phyloP scores from a whole-genome alignment of 2,888 invertebrate species.

The Argyresthia albistria region DNA sequence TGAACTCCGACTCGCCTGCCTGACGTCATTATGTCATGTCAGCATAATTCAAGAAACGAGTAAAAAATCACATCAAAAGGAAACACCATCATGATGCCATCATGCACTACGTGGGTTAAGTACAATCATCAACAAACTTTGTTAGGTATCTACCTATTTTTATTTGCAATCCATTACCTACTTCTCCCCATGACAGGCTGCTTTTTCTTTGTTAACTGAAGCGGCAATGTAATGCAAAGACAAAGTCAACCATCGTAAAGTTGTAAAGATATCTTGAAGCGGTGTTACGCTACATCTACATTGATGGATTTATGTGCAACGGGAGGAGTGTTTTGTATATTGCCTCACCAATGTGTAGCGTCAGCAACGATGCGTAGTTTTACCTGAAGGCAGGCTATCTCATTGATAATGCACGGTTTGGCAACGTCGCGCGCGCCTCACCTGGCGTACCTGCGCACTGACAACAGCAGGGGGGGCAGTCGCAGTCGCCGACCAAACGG shows the following conservation, averaged over 20 bases:
- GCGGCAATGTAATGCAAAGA: slow-evolving; percentile 4
- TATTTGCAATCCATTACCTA: not conserved
- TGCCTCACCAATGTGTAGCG: slow-evolving; percentile 28
- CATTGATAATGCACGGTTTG: slow-evolving; percentile 67
- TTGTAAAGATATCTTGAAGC: not conserved
- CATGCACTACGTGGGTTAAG: too few relatives aligned
- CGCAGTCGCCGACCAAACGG: slow-evolving; percentile 32
- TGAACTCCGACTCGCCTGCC: too few relatives aligned
- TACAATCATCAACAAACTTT: too few relatives aligned
- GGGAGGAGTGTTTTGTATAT: not conserved
- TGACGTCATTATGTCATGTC: too few relatives aligned
- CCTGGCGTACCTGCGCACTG: slow-evolving; percentile 66
- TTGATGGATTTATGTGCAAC: too few relatives aligned
- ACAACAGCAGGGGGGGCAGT: slow-evolving; percentile 52
- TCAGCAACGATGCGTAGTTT: slow-evolving; percentile 43
- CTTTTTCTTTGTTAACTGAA: not conserved
- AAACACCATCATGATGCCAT: too few relatives aligned
- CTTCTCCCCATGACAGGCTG: too few relatives aligned
- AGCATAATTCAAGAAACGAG: too few relatives aligned
- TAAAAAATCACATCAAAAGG: too few relatives aligned
- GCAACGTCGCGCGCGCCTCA: slow-evolving; percentile 61
- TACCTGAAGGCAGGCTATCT: slow-evolving; percentile 47
- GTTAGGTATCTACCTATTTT: not conserved
- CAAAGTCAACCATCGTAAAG: not conserved
- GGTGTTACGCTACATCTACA: too few relatives aligned